Base-by-base conservation (phyloP, 2,888 invertebrate species). In the Erpobdella octoculata region DNA sequence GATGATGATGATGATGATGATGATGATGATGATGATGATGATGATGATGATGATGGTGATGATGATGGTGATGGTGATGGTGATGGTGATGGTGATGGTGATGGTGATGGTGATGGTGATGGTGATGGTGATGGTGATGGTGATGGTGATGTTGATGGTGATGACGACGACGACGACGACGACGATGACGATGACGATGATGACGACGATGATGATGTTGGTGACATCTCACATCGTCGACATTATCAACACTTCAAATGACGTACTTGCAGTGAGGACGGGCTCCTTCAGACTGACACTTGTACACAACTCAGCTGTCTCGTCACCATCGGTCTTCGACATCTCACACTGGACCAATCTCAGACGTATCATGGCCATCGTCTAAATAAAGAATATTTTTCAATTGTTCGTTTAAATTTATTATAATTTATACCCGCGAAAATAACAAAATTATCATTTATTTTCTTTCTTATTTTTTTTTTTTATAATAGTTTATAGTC, bases 31-130 rank as follows among this genome's bases (percentile, higher is more conserved):
- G 53, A 68, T 48, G 53, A 48, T 48, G 48, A 68, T 67, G 67
- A 70, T 62, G 70, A 61, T 70, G 70, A 70, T 61, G 70, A 70
- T 70, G 70, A 70, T 70, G 70, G 35, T 70, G 61, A 59, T 70
- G 70, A 61, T 70, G 70, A 70, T 70, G 70, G 62, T 70, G 70
- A 59, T 61, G 70, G 62, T 61, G 70, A 70, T 70, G 70, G 38
- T 62, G 70, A 70, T 70, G 61, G 36, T 62, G 70, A 70, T 70
- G 70, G 62, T 59, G 67, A 67, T 67, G 67, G 41, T 67, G 67
- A 67, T 67, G 41, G 41, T 41, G 67, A 67, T 67, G 67, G 41
- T 67, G 67, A 33, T 67, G 67, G 25, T 67, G 67, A 67, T 67
- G 67, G 41, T 67, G 67, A 67, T 41, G 67, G 41, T 67, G 67